Conservation (phyloP, 2,113 vertebrate genomes). For the Brachyhypopomus occidentalis region DNA sequence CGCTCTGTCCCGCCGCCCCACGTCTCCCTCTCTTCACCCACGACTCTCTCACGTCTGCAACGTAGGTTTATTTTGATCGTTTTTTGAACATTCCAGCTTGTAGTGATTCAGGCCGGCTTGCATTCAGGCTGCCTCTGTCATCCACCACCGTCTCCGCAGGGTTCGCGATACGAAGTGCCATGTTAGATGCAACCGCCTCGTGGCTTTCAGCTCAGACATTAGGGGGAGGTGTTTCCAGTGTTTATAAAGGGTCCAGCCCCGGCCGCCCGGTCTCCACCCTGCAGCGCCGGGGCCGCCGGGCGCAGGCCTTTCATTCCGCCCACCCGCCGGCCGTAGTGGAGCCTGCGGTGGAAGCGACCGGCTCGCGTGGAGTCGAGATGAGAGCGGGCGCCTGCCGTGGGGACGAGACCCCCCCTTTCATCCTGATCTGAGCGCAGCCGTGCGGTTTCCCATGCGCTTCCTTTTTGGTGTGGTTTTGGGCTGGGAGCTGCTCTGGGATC, state of each 20-base stretch:
- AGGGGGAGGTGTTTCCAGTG: not conserved
- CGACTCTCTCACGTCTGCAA: not conserved
- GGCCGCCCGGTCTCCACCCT: conserved; percentile 38
- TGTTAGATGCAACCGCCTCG: conserved; percentile 6
- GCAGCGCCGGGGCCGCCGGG: conserved; percentile 22
- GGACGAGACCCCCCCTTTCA: conserved; percentile 11
- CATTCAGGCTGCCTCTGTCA: no score
- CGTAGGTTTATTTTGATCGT: not conserved
- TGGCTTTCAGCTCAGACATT: conserved; percentile 12
- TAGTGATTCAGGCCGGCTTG: no score
- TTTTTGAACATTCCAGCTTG: not conserved
- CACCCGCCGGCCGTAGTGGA: conserved; percentile 38
- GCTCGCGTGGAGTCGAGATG: conserved; percentile 35
- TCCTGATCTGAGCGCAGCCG: not conserved
- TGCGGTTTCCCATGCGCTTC: conserved; percentile 18
- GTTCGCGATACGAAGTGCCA: no score
- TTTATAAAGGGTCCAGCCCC: conserved; percentile 20
- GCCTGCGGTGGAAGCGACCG: conserved; percentile 38
- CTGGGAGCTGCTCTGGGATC: conserved; percentile 20
- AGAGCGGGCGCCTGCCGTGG: conserved; percentile 19
- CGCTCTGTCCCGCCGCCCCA: not conserved
- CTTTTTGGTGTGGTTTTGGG: conserved; percentile 19
- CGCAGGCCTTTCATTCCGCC: conserved; percentile 38
- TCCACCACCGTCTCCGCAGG: no score
- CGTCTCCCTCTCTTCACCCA: not conserved